Evolutionary conservation across 1,140 invertebrate species (phyloP).

Genomic region (Drosophila kohkoa): DNA sequence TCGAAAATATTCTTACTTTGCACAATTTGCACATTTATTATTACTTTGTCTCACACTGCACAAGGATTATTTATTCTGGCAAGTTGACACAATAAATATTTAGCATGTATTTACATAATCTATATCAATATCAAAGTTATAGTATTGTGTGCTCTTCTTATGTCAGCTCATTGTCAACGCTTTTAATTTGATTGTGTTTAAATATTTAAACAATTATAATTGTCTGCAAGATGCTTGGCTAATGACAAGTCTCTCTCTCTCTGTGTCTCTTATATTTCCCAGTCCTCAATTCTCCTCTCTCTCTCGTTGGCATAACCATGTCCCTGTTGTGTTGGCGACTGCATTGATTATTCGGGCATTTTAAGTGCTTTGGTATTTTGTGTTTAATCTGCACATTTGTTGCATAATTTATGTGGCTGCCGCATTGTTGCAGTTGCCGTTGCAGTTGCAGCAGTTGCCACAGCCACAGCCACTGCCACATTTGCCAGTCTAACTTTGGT

Average conservation of each 20-base stretch:
- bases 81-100: background rate
- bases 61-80: background rate
- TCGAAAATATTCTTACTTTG: too few species aligned
- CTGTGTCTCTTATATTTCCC: slow-evolving; percentile 27
- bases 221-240: slow-evolving; percentile 45
- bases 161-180: slow-evolving; percentile 26
- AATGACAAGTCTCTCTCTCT: slow-evolving; percentile 43
- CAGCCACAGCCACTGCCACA: too few species aligned
- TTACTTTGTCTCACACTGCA: too few species aligned
- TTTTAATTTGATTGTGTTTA: slow-evolving; percentile 50
- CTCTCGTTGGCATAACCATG: background rate
- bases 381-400: slow-evolving; percentile 81
- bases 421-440: slow-evolving; percentile 57
- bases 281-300: background rate
- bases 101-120: background rate
- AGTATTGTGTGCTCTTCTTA: slow-evolving; percentile 2
- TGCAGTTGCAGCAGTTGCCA: slow-evolving; percentile 7
- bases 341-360: slow-evolving; percentile 70
- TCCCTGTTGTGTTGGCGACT: slow-evolving; percentile 11
- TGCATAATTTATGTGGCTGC: slow-evolving; percentile 73
- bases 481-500: slow-evolving; percentile 1
- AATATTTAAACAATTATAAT: slow-evolving; percentile 75
- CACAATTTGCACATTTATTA: too few species aligned
- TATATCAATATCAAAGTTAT: background rate
- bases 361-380: slow-evolving; percentile 80